Evolutionary conservation across 2,797 vertebrate genomes (phyloP).

Genomic region (Bucorvus abyssinicus): DNA sequence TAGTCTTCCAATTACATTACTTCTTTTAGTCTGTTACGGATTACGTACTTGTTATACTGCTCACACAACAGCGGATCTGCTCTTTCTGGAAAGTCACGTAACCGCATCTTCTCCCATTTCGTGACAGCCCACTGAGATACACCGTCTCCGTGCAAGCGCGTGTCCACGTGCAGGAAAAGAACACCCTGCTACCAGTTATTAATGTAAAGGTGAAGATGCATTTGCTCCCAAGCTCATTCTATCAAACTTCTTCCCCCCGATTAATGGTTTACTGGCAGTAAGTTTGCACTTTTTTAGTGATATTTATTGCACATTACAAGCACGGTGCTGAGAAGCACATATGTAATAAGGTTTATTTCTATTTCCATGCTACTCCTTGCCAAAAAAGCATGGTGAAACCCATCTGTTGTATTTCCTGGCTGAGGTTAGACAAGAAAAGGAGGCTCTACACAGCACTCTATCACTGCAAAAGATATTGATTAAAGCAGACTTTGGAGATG

Average conservation of each 20-base stretch:
- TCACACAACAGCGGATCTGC: neutral
- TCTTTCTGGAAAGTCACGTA: neutral
- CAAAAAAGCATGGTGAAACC: slow-evolving; percentile 48
- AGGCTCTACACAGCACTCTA: neutral
- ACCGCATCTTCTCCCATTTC: neutral
- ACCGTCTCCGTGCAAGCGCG: neutral
- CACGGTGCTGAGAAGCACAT: slow-evolving; percentile 27
- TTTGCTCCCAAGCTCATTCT: neutral
- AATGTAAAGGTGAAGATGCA: slow-evolving; percentile 32
- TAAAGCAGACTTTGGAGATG: slow-evolving; percentile 4
- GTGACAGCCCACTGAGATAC: neutral
- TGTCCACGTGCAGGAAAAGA: neutral
- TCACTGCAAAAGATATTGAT: slow-evolving; percentile 27
- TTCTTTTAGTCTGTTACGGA: neutral
- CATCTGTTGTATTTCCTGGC: slow-evolving; percentile 58
- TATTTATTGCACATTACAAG: slow-evolving; percentile 56
- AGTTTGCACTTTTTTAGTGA: slow-evolving; percentile 31
- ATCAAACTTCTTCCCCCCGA: neutral
- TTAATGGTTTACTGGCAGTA: slow-evolving; percentile 40
- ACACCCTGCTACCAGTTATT: neutral
- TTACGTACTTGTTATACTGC: neutral
- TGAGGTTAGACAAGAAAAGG: slow-evolving; percentile 40
- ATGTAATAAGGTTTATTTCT: slow-evolving; percentile 58
- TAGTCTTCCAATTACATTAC: neutral
- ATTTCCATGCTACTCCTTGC: slow-evolving; percentile 47